phyloP scores from a whole-genome alignment of 2,888 invertebrate species.

The Aspidapion aeneum region DNA sequence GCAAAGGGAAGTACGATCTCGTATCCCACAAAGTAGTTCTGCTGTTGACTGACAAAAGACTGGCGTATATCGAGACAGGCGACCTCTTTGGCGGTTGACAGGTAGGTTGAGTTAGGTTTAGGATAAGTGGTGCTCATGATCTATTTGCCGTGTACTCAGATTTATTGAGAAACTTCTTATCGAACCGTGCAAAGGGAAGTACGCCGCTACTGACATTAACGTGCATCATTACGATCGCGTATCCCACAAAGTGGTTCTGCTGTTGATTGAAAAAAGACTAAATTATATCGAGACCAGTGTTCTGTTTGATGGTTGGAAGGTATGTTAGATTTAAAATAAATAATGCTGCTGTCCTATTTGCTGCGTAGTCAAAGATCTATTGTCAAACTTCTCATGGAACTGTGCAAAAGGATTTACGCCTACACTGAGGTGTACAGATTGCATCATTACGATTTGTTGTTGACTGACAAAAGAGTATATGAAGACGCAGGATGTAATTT shows the following conservation, averaged over 20 bases:
- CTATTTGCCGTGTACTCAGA: no score
- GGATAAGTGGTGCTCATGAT: no score
- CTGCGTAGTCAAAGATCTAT: no score
- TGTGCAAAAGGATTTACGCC: conserved; percentile 70
- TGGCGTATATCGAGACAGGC: conserved; percentile 75
- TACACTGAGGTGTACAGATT: conserved; percentile 79
- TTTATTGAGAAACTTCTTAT: no score
- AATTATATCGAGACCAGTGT: conserved; percentile 79
- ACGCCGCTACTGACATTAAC: conserved; percentile 78
- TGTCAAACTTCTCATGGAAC: conserved; percentile 40
- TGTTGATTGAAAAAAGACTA: conserved; percentile 85
- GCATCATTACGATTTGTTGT: conserved; percentile 76
- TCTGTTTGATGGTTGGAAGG: conserved; percentile 91
- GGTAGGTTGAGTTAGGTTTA: no score
- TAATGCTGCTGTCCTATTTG: no score
- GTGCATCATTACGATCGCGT: conserved; percentile 65
- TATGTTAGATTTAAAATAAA: conserved; percentile 42
- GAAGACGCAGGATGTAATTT: no score
- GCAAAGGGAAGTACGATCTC: no score
- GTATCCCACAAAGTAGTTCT: conserved; percentile 72
- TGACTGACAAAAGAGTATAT: conserved; percentile 88
- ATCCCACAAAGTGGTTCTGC: conserved; percentile 66
- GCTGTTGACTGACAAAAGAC: conserved; percentile 82
- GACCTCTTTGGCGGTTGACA: conserved; percentile 94
- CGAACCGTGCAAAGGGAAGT: no score